phyloP scores from a whole-genome alignment of 2,113 vertebrate genomes.

The Prionailurus bengalensis region DNA sequence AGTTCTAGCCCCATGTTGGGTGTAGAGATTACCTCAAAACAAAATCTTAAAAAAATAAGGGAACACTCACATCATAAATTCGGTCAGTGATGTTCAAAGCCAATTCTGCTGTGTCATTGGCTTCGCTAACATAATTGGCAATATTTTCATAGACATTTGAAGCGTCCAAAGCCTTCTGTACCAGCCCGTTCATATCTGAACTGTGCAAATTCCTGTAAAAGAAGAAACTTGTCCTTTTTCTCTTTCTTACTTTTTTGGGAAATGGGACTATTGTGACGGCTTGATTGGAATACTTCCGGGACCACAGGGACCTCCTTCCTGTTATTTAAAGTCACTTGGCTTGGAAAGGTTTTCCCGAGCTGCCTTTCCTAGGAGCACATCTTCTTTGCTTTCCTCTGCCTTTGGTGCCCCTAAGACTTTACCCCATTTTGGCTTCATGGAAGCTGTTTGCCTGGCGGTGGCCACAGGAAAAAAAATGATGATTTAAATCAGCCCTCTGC shows the following conservation, averaged over 20 bases:
- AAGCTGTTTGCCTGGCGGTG: background rate
- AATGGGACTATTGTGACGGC: background rate
- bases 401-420: background rate
- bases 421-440: background rate
- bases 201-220: slow-evolving; percentile 88
- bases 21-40: background rate
- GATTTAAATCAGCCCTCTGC: background rate
- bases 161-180: slow-evolving; percentile 96
- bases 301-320: background rate
- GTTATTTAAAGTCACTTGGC: background rate
- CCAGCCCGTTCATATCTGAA: slow-evolving; percentile 94
- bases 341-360: background rate
- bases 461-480: background rate
- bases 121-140: slow-evolving; percentile 90
- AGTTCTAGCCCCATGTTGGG: background rate
- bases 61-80: slow-evolving; percentile 92
- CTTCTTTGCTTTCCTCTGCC: background rate
- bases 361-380: background rate
- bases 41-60: background rate
- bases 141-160: slow-evolving; percentile 97
- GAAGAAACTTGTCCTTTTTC: background rate
- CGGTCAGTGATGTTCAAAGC: slow-evolving; percentile 91
- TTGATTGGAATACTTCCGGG: background rate
- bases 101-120: slow-evolving; percentile 90
- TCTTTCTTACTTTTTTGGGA: slow-evolving; percentile 17